Conservation (phyloP, 2,888 invertebrate species). For the Nephrotoma guestfalica region DNA sequence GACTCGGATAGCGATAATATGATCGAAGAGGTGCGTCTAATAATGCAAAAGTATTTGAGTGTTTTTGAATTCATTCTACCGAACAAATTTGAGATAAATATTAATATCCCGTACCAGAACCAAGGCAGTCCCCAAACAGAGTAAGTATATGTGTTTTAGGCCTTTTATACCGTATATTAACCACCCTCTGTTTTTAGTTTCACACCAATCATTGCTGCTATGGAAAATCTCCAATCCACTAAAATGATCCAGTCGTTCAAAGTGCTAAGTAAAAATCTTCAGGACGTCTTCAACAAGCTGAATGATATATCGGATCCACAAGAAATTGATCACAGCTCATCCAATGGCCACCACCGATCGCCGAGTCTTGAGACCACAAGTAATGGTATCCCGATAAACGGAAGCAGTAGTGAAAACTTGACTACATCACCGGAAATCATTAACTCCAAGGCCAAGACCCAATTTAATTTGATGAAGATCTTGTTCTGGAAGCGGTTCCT, state of each 20-base stretch:
- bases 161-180: background rate
- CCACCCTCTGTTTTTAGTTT: constrained; percentile 19
- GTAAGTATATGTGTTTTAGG: background rate
- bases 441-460: background rate
- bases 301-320: constrained; percentile 7
- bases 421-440: constrained; percentile 2
- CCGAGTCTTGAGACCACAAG: background rate
- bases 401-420: constrained; percentile 7
- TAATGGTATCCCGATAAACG: constrained; percentile 12
- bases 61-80: background rate
- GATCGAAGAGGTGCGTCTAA: background rate
- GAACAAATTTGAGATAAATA: background rate
- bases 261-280: constrained; percentile 46
- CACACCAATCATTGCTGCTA: constrained; percentile 29
- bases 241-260: constrained; percentile 36
- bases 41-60: background rate
- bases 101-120: constrained; percentile 5
- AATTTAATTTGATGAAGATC: constrained; percentile 23
- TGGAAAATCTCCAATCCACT: constrained; percentile 34
- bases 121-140: background rate
- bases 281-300: constrained; percentile 40
- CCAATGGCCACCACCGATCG: constrained; percentile 18
- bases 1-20: constrained; percentile 3
- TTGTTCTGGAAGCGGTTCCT: constrained; percentile 41
- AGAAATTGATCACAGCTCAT: constrained; percentile 18